Conservation (phyloP, 2,888 invertebrate species). For the Polietes domitor region DNA sequence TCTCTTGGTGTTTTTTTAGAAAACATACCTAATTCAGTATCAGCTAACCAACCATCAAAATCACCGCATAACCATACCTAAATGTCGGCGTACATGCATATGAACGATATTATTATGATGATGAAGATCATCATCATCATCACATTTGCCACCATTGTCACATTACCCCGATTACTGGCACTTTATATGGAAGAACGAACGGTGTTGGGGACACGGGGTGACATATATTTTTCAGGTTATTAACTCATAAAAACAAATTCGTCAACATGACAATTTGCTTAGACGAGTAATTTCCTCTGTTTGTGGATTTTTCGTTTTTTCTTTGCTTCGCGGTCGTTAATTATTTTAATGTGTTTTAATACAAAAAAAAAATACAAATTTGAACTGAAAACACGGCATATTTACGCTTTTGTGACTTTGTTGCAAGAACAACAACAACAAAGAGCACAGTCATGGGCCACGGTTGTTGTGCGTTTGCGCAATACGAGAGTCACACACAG, state of each 20-base stretch:
- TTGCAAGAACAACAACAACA: background rate
- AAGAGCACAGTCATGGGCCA: background rate
- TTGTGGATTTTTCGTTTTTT: background rate
- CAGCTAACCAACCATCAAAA: too few species aligned
- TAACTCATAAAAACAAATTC: conserved; percentile 71
- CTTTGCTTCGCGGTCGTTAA: background rate
- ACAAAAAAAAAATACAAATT: background rate
- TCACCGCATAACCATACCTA: background rate
- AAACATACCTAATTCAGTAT: too few species aligned
- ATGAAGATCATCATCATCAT: background rate
- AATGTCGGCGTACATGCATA: background rate
- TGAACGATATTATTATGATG: background rate
- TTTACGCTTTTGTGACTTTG: conserved; percentile 25
- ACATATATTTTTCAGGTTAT: conserved; percentile 77
- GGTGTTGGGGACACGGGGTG: conserved; percentile 59
- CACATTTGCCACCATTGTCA: too few species aligned
- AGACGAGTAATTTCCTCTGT: background rate
- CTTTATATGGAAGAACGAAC: conserved; percentile 13
- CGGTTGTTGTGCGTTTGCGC: conserved; percentile 6
- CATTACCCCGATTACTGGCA: conserved; percentile 13
- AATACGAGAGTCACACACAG: background rate
- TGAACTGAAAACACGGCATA: conserved; percentile 18
- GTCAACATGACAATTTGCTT: conserved; percentile 67
- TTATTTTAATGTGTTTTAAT: conserved; percentile 9
- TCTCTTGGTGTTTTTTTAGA: too few species aligned